Conservation (phyloP, 2,113 vertebrate genomes). For the Notarius lentiginosus region DNA sequence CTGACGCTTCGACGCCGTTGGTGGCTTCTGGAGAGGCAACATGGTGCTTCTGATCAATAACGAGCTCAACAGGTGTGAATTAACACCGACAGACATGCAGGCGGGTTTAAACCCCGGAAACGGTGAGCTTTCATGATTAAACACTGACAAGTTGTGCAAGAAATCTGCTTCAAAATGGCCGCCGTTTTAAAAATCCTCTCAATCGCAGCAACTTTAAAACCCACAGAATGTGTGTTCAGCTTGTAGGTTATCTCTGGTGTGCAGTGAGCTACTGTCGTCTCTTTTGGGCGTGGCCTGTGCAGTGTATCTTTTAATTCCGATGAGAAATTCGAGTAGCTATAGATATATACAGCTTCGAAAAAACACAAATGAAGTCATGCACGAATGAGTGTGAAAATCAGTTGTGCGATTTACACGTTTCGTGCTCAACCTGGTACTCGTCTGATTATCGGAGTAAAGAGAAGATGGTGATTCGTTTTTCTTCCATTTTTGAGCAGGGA, state of each 20-base stretch:
- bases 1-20: not conserved
- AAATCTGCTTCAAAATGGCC: not conserved
- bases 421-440: not conserved
- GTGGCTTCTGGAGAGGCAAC: conserved; percentile 44
- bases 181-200: not conserved
- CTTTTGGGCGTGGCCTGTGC: not conserved
- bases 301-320: not conserved
- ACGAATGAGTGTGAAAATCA: not conserved
- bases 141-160: not conserved
- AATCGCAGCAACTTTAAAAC: too few species aligned
- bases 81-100: not conserved
- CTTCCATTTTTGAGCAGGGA: not conserved
- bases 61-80: conserved; percentile 33
- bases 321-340: not conserved
- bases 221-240: not conserved
- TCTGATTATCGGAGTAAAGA: too few species aligned
- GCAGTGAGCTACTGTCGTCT: not conserved
- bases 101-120: not conserved
- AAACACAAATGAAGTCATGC: not conserved
- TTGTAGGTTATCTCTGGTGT: not conserved
- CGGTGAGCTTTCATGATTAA: not conserved
- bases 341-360: not conserved
- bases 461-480: not conserved
- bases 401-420: not conserved
- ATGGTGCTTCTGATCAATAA: conserved; percentile 30